A percentile compares a stretch with the other conserved stretches of the same genome.
These are phyloP conservation scores for Hylomyscus alleni DNA, from an alignment of 2,797 vertebrate genomes.

Conservation along the genomic window DNA sequence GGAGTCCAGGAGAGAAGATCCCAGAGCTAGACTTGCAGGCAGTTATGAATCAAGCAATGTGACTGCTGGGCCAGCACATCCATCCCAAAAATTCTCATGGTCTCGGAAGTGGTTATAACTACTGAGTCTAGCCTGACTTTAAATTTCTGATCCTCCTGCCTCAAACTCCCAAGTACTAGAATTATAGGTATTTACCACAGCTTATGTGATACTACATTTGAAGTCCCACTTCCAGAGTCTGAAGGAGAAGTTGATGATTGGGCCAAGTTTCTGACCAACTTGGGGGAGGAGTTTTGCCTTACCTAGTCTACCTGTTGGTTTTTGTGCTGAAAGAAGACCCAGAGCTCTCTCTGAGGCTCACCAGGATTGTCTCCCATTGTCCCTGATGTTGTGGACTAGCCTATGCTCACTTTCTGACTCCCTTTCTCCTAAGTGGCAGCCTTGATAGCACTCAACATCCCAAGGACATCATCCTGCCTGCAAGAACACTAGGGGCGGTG, in stretches of 20 bases:
- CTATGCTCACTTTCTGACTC: too few species aligned
- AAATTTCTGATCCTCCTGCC: not conserved
- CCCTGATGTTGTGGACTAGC: accelerated
- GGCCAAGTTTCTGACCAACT: too few species aligned
- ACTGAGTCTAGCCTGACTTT: not conserved
- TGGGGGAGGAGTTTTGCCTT: too few species aligned
- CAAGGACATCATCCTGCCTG: not conserved
- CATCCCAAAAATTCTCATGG: too few species aligned
- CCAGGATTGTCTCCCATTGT: accelerated
- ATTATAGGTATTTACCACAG: not conserved
- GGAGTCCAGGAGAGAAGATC: too few species aligned
- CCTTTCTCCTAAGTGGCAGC: not conserved
- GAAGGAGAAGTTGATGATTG: too few species aligned
- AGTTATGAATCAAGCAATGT: too few species aligned
- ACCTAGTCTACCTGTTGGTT: too few species aligned
- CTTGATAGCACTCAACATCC: not conserved
- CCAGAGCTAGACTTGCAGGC: too few species aligned
- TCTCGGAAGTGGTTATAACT: not conserved
- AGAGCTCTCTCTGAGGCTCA: not conserved
- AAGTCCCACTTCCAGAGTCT: accelerated
- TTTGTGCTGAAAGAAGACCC: too few species aligned
- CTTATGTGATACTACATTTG: too few species aligned
- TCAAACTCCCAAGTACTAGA: not conserved
- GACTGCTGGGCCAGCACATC: not conserved
- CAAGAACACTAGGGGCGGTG: too few species aligned